Conservation (phyloP, 1,140 invertebrate genomes). For the Pissodes strobi region DNA sequence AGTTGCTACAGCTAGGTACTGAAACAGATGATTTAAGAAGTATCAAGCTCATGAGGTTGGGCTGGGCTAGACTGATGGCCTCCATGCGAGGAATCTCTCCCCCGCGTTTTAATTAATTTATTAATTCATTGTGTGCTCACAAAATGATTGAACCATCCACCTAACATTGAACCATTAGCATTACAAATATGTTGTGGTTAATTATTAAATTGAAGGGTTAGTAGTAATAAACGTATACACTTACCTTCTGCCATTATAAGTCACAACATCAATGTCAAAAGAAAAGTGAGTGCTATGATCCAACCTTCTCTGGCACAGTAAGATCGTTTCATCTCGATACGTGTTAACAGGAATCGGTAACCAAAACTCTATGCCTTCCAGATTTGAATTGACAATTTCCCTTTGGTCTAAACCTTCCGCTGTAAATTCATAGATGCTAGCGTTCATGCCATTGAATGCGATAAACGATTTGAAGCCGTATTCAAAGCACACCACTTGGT, state of each 20-base stretch:
- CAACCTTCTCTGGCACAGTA: conserved; percentile 59
- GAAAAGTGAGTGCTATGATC: conserved; percentile 55
- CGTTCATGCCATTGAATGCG: conserved; percentile 53
- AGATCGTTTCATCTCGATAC: conserved; percentile 58
- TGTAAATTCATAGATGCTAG: conserved; percentile 56
- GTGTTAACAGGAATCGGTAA: conserved; percentile 56
- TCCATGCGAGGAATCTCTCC: no score
- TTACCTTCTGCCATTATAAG: conserved; percentile 55
- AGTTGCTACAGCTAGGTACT: no score
- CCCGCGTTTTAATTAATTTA: no score
- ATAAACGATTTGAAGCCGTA: conserved; percentile 57
- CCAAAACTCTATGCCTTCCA: conserved; percentile 49
- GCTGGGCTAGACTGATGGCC: no score
- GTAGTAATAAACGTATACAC: neutral
- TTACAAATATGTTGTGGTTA: neutral
- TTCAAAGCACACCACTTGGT: conserved; percentile 48
- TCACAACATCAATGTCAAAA: conserved; percentile 56
- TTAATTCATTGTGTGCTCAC: no score
- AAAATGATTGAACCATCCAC: no score
- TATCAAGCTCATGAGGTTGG: no score
- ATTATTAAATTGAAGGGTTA: no score
- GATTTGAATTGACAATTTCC: conserved; percentile 40
- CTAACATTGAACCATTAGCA: no score
- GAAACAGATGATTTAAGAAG: no score
- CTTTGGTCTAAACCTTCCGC: conserved; percentile 51